These are phyloP conservation scores for Caenorhabditis latens DNA, from an alignment of 1,140 invertebrate species.

Conservation along the genomic window DNA sequence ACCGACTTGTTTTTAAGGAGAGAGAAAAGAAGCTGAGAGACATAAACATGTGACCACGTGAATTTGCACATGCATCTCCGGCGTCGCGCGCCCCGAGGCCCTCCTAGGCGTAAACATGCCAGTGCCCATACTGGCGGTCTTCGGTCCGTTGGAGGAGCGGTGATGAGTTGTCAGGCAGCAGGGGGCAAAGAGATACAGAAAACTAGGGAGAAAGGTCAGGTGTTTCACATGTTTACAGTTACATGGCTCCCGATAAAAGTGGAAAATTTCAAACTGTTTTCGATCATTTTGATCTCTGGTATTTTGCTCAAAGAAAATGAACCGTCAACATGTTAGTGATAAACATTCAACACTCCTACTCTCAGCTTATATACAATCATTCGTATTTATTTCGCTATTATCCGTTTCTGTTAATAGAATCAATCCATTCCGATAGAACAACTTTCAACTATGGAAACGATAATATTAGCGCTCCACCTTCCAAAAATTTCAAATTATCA, in stretches of 20 bases:
- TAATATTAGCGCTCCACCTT: too few relatives aligned
- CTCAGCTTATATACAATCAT: not conserved
- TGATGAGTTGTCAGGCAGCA: not conserved
- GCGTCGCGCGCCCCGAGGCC: conserved; percentile 2
- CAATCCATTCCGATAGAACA: too few relatives aligned
- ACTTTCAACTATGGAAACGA: too few relatives aligned
- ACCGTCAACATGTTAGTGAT: too few relatives aligned
- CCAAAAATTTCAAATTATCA: not conserved
- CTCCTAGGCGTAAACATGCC: conserved; percentile 32
- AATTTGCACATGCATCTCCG: conserved; percentile 38
- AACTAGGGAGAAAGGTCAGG: conserved; percentile 17
- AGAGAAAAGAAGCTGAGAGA: conserved; percentile 35
- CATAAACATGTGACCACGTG: conserved; percentile 36
- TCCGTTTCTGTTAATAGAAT: not conserved
- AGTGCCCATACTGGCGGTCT: conserved; percentile 51
- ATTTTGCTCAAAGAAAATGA: not conserved
- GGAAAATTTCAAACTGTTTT: not conserved
- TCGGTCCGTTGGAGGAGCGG: conserved; percentile 27
- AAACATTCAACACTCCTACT: not conserved
- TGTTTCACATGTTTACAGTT: conserved; percentile 44
- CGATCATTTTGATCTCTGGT: not conserved
- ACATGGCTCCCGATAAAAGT: conserved; percentile 22
- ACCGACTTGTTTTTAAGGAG: conserved; percentile 50
- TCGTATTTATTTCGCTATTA: not conserved
- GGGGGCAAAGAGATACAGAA: conserved; percentile 14